Percentiles rank a stretch among this genome's conserved stretches.
Evolutionary conservation across 2,113 vertebrate genomes (phyloP).

Genomic region (Mesembrinibis cayennensis): DNA sequence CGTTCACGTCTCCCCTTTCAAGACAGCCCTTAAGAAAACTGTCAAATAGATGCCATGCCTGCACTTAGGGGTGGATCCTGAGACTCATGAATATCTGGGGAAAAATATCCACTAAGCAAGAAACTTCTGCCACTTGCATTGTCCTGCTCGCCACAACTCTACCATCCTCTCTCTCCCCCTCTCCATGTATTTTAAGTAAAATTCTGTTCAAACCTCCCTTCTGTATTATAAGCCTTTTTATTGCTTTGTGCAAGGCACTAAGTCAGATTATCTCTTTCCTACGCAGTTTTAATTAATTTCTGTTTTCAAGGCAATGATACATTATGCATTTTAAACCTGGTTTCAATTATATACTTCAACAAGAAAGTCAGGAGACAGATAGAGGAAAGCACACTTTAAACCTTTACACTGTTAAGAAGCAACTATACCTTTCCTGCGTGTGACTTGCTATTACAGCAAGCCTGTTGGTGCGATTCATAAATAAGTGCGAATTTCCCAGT

Average conservation of each 20-base stretch:
- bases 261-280: not conserved
- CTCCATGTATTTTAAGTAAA: not conserved
- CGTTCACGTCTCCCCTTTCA: not conserved
- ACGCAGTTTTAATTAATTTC: rapidly evolving
- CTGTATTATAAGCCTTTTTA: not conserved
- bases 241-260: not conserved
- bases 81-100: not conserved
- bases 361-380: not conserved
- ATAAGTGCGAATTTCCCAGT: conserved; percentile 89
- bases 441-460: conserved; percentile 93
- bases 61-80: not conserved
- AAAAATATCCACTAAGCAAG: not conserved
- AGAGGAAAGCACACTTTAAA: rapidly evolving
- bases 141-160: not conserved
- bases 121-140: not conserved
- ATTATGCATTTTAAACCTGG: not conserved
- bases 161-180: not conserved
- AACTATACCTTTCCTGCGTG: conserved; percentile 88
- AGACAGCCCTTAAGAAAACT: not conserved
- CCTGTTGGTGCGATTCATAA: conserved; percentile 90
- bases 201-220: not conserved
- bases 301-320: not conserved
- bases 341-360: not conserved
- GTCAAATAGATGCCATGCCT: not conserved
- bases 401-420: not conserved